Evolutionary conservation across 2,113 vertebrate species (phyloP).

Genomic region (Lycaon pictus): DNA sequence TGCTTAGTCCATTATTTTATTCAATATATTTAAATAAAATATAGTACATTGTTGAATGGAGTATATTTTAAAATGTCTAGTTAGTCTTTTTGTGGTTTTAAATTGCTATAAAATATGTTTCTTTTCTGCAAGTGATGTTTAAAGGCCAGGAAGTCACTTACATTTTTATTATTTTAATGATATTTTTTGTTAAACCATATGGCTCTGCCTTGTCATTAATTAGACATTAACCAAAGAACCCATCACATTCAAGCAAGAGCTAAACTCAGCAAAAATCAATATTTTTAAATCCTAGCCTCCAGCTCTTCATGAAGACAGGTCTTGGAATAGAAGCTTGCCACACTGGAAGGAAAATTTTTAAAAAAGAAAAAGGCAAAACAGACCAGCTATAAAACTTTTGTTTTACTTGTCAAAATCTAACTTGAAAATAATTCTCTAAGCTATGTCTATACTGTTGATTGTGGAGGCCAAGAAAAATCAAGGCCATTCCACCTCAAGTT

Average conservation of each 20-base stretch:
- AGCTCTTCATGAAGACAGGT: not conserved
- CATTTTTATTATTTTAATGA: slow-evolving; percentile 31
- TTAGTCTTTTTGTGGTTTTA: not conserved
- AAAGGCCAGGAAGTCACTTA: slow-evolving; percentile 6
- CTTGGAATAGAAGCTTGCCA: not conserved
- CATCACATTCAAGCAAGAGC: not conserved
- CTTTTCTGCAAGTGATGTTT: not conserved
- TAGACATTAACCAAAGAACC: slow-evolving; percentile 46
- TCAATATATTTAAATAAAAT: not conserved
- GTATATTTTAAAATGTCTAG: not conserved
- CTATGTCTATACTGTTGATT: not conserved
- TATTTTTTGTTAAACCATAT: slow-evolving; percentile 43
- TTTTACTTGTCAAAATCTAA: not conserved
- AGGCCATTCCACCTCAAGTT: no score
- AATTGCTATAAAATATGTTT: slow-evolving; percentile 42
- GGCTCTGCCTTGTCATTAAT: slow-evolving; percentile 27
- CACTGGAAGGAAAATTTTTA: not conserved
- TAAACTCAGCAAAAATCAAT: not conserved
- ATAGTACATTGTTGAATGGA: not conserved
- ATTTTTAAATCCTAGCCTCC: not conserved
- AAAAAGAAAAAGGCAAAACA: not conserved
- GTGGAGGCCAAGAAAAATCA: no score
- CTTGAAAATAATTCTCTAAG: not conserved
- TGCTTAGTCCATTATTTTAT: not conserved
- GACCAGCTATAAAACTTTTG: not conserved